Evolutionary conservation across 2,797 vertebrate genomes (phyloP).

Genomic region (Scyliorhinus canicula): DNA sequence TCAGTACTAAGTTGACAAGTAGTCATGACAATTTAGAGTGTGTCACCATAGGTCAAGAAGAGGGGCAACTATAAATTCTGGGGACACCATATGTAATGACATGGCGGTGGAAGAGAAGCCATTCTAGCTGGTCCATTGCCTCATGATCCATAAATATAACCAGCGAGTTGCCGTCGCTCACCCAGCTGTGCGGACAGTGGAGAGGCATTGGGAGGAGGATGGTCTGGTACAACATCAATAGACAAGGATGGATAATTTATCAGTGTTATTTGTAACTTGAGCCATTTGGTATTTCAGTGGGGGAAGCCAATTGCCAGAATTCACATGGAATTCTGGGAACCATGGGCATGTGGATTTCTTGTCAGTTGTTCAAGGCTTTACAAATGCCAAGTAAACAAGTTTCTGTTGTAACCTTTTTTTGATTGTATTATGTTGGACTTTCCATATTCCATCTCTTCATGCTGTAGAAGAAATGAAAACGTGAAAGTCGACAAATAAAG

Average conservation of each 20-base stretch:
- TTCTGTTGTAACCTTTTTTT: background rate
- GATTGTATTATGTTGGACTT: background rate
- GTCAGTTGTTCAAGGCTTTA: background rate
- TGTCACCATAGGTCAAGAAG: background rate
- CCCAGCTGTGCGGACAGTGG: too few species aligned
- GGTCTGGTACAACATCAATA: background rate
- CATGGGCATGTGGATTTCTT: background rate
- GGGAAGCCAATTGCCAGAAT: too few species aligned
- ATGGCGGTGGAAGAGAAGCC: background rate
- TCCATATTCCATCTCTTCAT: conserved; percentile 52
- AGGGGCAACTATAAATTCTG: background rate
- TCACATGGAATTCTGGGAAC: background rate
- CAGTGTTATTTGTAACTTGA: background rate
- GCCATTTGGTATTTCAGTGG: background rate
- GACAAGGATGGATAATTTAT: too few species aligned
- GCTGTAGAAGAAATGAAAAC: conserved; percentile 93
- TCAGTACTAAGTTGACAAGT: background rate
- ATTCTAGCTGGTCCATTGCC: background rate
- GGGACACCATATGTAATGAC: background rate
- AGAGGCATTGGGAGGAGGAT: background rate
- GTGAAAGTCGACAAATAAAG: conserved; percentile 80
- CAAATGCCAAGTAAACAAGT: background rate
- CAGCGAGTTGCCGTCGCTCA: background rate
- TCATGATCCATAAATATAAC: background rate
- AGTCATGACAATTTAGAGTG: background rate